These are phyloP conservation scores for Cylloceria caligata DNA, from an alignment of 2,888 invertebrate genomes.

Conservation along the genomic window DNA sequence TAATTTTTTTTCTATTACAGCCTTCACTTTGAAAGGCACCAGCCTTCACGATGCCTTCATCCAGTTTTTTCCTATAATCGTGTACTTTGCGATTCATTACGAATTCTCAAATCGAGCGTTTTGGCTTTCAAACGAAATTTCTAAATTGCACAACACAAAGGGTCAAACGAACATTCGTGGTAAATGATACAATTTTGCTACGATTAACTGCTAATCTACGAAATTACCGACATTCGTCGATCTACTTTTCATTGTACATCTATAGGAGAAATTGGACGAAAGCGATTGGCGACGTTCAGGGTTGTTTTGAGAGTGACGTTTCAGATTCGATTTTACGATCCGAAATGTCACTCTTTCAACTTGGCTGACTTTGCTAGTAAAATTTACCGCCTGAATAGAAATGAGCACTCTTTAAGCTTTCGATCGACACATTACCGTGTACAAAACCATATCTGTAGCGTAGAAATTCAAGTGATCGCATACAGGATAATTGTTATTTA, in stretches of 20 bases:
- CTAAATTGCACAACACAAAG: neutral
- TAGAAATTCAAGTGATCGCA: slow-evolving; percentile 56
- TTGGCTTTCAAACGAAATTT: neutral
- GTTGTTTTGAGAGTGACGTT: slow-evolving; percentile 31
- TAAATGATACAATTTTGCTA: slow-evolving; percentile 25
- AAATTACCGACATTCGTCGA: slow-evolving; percentile 12
- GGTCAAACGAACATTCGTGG: slow-evolving; percentile 19
- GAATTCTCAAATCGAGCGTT: neutral
- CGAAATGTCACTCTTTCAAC: slow-evolving; percentile 37
- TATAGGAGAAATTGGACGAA: slow-evolving; percentile 52
- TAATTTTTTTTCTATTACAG: neutral
- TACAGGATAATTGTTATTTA: slow-evolving; percentile 49
- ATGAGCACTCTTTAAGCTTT: slow-evolving; percentile 29
- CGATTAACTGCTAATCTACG: slow-evolving; percentile 31
- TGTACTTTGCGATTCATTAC: slow-evolving; percentile 17
- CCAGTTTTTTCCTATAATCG: slow-evolving; percentile 43
- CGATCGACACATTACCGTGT: slow-evolving; percentile 35
- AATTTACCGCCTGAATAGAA: slow-evolving; percentile 28
- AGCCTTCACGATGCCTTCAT: slow-evolving; percentile 31
- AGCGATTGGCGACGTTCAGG: slow-evolving; percentile 15
- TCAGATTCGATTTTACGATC: slow-evolving; percentile 38
- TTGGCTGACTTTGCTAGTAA: neutral
- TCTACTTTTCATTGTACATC: slow-evolving; percentile 4
- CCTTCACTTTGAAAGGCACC: slow-evolving; percentile 8
- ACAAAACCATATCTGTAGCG: slow-evolving; percentile 46